A percentile compares a stretch with the other conserved stretches of the same genome.
Conservation (phyloP, 2,113 vertebrate genomes). For the Calonectris borealis region DNA sequence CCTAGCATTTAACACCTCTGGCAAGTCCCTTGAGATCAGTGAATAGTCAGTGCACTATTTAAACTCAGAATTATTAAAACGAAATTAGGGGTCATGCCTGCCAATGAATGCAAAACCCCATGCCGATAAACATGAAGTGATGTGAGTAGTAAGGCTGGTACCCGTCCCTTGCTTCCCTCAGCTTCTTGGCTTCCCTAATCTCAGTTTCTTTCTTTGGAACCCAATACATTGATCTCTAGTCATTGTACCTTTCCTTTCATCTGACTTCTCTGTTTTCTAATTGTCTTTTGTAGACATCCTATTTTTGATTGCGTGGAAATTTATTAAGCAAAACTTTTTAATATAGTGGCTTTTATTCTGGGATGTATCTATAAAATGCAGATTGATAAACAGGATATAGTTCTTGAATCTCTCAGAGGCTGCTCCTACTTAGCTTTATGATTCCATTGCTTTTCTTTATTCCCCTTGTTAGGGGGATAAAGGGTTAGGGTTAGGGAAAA, state of each 20-base stretch:
- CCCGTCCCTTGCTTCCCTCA: background rate
- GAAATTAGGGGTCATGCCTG: background rate
- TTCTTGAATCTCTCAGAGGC: background rate
- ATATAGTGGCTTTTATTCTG: background rate
- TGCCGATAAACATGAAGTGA: background rate
- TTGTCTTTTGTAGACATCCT: background rate
- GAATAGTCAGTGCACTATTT: background rate
- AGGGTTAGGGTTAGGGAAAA: background rate
- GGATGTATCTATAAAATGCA: background rate
- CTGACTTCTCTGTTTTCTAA: background rate
- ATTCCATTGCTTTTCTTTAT: background rate
- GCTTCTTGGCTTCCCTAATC: background rate
- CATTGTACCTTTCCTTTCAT: background rate
- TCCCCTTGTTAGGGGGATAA: background rate
- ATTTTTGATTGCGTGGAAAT: background rate
- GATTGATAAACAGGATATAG: background rate
- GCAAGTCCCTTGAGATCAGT: background rate
- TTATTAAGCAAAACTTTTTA: background rate
- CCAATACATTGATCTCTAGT: background rate
- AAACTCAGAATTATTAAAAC: background rate
- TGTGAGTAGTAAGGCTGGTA: background rate
- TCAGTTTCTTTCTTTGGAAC: background rate
- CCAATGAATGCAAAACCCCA: background rate
- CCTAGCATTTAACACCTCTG: background rate
- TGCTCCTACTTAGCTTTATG: background rate